Percentiles rank a stretch among this genome's conserved stretches.
These are phyloP conservation scores for Empidonax alnorum DNA, from an alignment of 2,113 vertebrate species.

Conservation along the genomic window DNA sequence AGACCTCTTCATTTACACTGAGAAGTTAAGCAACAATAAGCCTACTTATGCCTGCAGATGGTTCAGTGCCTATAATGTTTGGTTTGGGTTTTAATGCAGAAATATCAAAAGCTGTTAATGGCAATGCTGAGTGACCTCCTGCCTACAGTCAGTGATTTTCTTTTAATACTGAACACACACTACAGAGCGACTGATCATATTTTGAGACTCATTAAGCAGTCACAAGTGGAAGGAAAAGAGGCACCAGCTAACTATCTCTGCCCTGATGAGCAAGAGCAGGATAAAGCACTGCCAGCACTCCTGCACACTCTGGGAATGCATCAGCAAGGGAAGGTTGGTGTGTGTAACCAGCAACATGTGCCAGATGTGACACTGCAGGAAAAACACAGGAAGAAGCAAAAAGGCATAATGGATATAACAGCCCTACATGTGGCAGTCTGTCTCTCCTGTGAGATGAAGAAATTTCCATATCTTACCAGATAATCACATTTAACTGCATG, in stretches of 20 bases:
- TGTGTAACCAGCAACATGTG: neutral
- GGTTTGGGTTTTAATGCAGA: conserved; percentile 31
- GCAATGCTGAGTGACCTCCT: conserved; percentile 36
- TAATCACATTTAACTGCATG: neutral
- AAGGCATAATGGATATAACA: neutral
- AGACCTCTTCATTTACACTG: conserved; percentile 10
- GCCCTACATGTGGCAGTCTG: neutral
- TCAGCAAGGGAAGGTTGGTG: neutral
- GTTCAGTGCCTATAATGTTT: conserved; percentile 6
- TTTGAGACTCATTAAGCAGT: conserved; percentile 40
- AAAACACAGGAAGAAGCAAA: neutral
- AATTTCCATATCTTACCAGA: neutral
- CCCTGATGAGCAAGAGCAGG: neutral
- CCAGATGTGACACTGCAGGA: conserved; percentile 7
- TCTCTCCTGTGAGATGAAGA: neutral
- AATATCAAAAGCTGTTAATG: conserved; percentile 33
- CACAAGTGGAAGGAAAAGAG: neutral
- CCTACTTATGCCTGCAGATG: conserved; percentile 38
- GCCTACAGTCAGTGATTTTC: conserved; percentile 22
- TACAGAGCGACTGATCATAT: conserved; percentile 12
- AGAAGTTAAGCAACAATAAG: conserved; percentile 52
- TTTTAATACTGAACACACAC: conserved; percentile 10
- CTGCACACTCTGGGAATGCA: neutral
- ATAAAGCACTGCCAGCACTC: neutral
- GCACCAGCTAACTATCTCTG: neutral